Evolutionary conservation across 2,888 invertebrate species (phyloP), one percentile per base, ranked within the genome.

Genomic region (Cactoblastis cactorum): DNA sequence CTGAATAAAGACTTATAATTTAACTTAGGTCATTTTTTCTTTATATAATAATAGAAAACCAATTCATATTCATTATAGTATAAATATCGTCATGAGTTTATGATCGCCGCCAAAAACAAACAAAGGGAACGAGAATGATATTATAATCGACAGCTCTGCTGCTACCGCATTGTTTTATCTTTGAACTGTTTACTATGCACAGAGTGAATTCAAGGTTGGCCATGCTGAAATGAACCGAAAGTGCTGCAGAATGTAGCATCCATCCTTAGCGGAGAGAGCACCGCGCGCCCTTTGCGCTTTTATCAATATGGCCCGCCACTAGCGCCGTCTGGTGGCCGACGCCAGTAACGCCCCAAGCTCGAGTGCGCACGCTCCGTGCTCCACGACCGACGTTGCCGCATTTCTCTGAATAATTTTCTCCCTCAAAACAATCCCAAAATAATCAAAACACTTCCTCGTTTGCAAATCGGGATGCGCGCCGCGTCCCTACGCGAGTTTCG

Each of bases 301-400:
- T 85, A 80, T 86, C 87, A 84, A 85, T 85, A 86, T 76, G 66
- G 57, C 56, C 61, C 51, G 12, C 64, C 53, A 54, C 57, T 71
- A 78, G 76, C 85, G 86, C 87, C 85, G 79, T 71, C 86, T 76
- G 63, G 52, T 74, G 84, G 72, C 69, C 62, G 65, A 55, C 71
- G 73, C 59, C 83, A 84, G 85, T 83, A 80, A 69, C 59, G 55
- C 56, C 58, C 59, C 64, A 69, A 77, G 64, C 68, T 68, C 73
- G 70, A 83, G 63, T 86, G 88, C 88, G 88, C 87, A 86, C 78
- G 71, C 87, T 83, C 88, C 74, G 62, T 76, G 71, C 66, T 71
- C 74, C 72, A 70, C 74, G 65, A 74, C 73, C 74, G 65, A 74
- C 73, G 69, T 74, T 75, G 77, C 77, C 74, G 83, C 83, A 84